Evolutionary conservation across 1,140 invertebrate species (phyloP), one percentile per base, ranked within the genome.

Genomic region (Danaus melanippus): DNA sequence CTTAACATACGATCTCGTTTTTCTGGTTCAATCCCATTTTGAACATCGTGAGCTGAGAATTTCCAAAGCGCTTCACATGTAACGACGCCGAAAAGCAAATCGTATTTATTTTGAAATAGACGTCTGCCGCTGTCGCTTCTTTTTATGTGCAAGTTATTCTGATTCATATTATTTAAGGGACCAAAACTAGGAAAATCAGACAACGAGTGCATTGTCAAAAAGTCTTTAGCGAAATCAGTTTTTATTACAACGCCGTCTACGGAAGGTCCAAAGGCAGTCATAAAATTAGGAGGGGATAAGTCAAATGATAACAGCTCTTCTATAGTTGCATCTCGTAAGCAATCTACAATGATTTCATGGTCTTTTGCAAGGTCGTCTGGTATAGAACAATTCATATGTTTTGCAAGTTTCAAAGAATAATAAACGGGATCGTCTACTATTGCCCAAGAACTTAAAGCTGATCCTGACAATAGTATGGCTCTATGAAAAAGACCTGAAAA

Each of bases 361-460:
- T 95, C 91, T 69, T 92, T 92, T 3, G 91, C 89, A 8, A 94
- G 86, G 69, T 95, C 93, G 56, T 94, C 92, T 1, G 93, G 93
- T 60, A 95, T 90, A 0, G 93, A 90, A 75, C 97, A 98, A 79
- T 98, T 97, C 17, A 97, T 90, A 44, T 92, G 92, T 59, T 91
- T 90, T 5, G 96, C 95, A 61, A 84, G 58, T 71, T 84, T 79
- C 39, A 84, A 50, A 21, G 97, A 95, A 76, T 95, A 97, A 50
- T 92, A 90, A 0, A 94, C 92, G 0, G 97, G 96, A 84, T 98
- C 95, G 62, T 96, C 93, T 0, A 97, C 95, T 39, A 97, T 87
- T 0, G 97, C 97, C 97, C 96, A 99, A 0, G 94, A 95, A 44
- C 95, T 95, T 10, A 98, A 87, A 0, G 97, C 96, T 6, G 97